phyloP scores from a whole-genome alignment of 2,113 vertebrate species.

The Sialia sialis region DNA sequence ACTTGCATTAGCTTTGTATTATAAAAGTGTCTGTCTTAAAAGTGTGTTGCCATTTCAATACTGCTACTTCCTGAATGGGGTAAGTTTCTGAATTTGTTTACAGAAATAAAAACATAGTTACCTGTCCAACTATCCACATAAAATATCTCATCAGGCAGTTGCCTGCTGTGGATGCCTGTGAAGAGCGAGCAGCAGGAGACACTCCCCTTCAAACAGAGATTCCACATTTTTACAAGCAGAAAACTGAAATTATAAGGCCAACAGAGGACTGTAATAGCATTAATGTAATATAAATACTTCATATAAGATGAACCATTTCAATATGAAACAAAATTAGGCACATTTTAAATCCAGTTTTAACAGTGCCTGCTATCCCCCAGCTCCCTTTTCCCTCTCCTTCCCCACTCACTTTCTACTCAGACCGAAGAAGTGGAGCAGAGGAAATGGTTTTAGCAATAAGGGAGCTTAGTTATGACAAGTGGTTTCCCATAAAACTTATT shows the following conservation, averaged over 20 bases:
- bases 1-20: background rate
- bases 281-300: background rate
- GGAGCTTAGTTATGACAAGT: background rate
- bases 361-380: background rate
- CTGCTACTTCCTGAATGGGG: background rate
- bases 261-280: background rate
- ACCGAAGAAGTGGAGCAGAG: background rate
- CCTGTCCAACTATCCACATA: background rate
- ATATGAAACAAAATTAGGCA: background rate
- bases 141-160: background rate
- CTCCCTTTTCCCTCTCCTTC: background rate
- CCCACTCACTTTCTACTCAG: background rate
- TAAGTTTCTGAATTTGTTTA: background rate
- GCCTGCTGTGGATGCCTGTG: background rate
- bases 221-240: background rate
- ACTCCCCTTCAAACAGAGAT: background rate
- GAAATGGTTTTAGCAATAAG: background rate
- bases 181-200: background rate
- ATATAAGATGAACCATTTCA: background rate
- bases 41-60: background rate
- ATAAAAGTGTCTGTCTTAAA: background rate
- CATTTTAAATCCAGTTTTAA: background rate
- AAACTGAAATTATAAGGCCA: background rate
- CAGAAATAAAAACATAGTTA: background rate
- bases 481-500: background rate